Evolutionary conservation across 2,888 invertebrate genomes (phyloP).

Genomic region (Orgyia antiqua): DNA sequence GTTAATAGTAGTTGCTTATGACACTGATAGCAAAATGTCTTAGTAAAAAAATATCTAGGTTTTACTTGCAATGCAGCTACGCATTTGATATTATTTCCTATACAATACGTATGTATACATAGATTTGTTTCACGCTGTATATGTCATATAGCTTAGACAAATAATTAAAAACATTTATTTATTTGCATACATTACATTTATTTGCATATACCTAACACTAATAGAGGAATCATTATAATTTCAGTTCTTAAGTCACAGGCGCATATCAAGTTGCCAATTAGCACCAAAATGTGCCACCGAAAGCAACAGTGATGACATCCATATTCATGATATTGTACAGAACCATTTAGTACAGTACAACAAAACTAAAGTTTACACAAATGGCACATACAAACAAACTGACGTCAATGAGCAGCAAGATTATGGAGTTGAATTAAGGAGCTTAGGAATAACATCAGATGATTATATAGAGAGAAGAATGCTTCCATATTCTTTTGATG

Average conservation of each 20-base stretch:
- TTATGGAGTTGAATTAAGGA: conserved; percentile 39
- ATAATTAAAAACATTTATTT: too few species aligned
- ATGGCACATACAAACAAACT: conserved; percentile 22
- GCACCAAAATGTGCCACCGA: conserved; percentile 45
- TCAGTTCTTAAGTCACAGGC: conserved; percentile 57
- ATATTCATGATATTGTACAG: conserved; percentile 34
- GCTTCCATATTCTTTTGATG: conserved; percentile 34
- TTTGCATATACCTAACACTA: too few species aligned
- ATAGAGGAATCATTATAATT: conserved; percentile 26
- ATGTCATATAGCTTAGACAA: too few species aligned
- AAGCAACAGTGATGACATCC: conserved; percentile 45
- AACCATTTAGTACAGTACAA: conserved; percentile 19
- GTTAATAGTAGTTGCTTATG: too few species aligned
- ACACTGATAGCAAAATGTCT: too few species aligned
- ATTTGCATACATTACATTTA: too few species aligned
- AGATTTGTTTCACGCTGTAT: too few species aligned
- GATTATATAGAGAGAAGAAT: conserved; percentile 58
- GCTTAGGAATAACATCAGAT: conserved; percentile 49
- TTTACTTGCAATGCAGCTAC: too few species aligned
- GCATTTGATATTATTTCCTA: too few species aligned
- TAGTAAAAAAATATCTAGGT: too few species aligned
- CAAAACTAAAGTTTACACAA: conserved; percentile 1
- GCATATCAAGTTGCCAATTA: conserved; percentile 61
- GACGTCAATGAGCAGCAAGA: conserved; percentile 27
- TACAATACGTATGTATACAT: too few species aligned